Evolutionary conservation across 2,797 vertebrate species (phyloP), one percentile per base, ranked within the genome.

Genomic region (Gymnothorax javanicus): DNA sequence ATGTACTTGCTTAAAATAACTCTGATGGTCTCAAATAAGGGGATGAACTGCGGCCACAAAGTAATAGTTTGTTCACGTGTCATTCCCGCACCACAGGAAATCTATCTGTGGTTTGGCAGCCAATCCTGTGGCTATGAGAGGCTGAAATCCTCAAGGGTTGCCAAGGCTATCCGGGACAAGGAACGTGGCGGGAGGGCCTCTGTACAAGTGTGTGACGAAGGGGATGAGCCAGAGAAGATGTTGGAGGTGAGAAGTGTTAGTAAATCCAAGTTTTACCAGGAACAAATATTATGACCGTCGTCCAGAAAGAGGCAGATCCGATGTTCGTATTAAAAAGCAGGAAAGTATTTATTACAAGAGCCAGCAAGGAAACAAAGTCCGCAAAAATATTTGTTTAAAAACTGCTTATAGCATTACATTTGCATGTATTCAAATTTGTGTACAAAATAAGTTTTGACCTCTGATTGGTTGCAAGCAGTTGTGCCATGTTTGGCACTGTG

Each of bases 21-120:
- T 67, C 23, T 67, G 64, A 67, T 67, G 23, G 64, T 20, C 64
- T 67, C 6, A 67, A 67, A 67, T 20, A 67, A 67, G 64, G 7
- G 3, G 64, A 5, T 67, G 64, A 67, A n/a, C n/a, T 7, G 64
- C 23, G 23, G 64, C 2, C 5, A 50, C 43, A 43, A 50, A 52
- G 6, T 85, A 6, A 23, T 83, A 13, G 50, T 67, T 20, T 84
- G 3, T 33, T 27, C 27, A 52, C 20, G 71, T 85, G 58, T 62
- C 71, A 43, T 54, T 79, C 2, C 84, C 58, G 89, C 84, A 4
- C 90, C 12, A 9, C 93, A 98, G 97, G 93, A 97, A 84, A 96
- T 99, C 89, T 95, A 95, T 85, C 97, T 97, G 25, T 98, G 98
- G 98, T 98, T 96, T 15, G 97, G 98, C 84, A 94, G 93, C 52